Evolutionary conservation across 2,113 vertebrate species (phyloP).

Genomic region (Rhabdornis inornatus): DNA sequence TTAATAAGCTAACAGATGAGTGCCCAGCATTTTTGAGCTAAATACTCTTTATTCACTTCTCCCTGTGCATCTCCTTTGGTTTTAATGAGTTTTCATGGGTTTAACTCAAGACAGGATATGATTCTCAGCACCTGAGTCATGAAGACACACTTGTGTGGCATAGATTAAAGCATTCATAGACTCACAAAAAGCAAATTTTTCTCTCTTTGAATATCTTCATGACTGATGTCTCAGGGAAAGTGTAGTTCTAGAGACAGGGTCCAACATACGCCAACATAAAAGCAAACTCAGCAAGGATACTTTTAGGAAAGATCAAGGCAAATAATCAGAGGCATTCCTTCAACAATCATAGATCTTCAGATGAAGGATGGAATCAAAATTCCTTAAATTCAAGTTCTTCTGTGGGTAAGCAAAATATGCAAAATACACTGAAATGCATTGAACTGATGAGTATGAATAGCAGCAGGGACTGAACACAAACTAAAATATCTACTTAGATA

Average conservation of each 20-base stretch:
- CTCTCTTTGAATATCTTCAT: neutral
- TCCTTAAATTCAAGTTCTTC: neutral
- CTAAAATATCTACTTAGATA: neutral
- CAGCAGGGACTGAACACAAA: neutral
- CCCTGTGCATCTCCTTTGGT: neutral
- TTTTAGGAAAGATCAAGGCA: neutral
- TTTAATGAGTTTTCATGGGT: neutral
- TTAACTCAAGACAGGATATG: neutral
- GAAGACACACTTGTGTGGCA: neutral
- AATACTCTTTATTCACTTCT: neutral
- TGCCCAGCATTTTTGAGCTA: neutral
- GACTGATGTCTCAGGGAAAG: neutral
- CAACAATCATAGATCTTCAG: neutral
- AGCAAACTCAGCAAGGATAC: neutral
- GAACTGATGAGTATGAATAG: neutral
- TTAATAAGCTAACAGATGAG: conserved; percentile 23
- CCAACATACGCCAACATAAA: neutral
- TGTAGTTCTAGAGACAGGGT: neutral
- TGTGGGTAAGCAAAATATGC: neutral
- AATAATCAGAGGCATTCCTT: neutral
- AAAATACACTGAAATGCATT: neutral
- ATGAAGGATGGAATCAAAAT: neutral
- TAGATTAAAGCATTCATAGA: neutral
- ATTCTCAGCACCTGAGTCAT: neutral
- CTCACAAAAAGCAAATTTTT: neutral